phyloP scores from a whole-genome alignment of 2,888 invertebrate genomes.

The Melinaea menophilus region DNA sequence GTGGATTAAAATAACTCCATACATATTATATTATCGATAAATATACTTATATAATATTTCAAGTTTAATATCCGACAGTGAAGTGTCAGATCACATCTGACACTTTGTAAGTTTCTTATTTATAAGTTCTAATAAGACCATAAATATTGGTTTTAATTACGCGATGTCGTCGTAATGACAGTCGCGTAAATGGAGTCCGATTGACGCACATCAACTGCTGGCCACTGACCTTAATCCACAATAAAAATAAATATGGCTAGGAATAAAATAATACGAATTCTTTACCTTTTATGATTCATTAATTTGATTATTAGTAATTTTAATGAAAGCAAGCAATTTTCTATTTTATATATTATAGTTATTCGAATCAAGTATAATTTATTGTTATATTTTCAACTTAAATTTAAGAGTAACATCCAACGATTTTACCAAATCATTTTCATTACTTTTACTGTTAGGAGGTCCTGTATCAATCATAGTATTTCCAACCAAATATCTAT shows the following conservation, averaged over 20 bases:
- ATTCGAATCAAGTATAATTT: too few relatives aligned
- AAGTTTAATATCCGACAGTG: slow-evolving; percentile 43
- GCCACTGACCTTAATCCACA: slow-evolving; percentile 29
- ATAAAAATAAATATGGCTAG: slow-evolving; percentile 25
- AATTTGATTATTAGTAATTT: too few relatives aligned
- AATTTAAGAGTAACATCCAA: too few relatives aligned
- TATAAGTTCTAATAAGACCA: slow-evolving; percentile 39
- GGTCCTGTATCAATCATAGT: too few relatives aligned
- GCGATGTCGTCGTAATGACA: slow-evolving; percentile 42
- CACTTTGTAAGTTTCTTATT: slow-evolving; percentile 35
- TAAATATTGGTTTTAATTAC: slow-evolving; percentile 64
- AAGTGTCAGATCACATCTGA: slow-evolving; percentile 32
- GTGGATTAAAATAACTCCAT: too few relatives aligned
- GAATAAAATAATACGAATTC: background rate
- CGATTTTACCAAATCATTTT: too few relatives aligned
- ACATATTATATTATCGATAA: slow-evolving; percentile 36
- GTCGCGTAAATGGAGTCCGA: slow-evolving; percentile 42
- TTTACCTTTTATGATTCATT: background rate
- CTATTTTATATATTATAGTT: too few relatives aligned
- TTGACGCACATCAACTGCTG: slow-evolving; percentile 40
- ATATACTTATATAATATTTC: slow-evolving; percentile 43
- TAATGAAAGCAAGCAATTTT: too few relatives aligned
- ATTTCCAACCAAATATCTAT: background rate
- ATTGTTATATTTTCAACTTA: too few relatives aligned
- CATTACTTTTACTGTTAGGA: too few relatives aligned